phyloP scores from a whole-genome alignment of 2,113 vertebrate genomes.

The Hydrolagus affinis region DNA sequence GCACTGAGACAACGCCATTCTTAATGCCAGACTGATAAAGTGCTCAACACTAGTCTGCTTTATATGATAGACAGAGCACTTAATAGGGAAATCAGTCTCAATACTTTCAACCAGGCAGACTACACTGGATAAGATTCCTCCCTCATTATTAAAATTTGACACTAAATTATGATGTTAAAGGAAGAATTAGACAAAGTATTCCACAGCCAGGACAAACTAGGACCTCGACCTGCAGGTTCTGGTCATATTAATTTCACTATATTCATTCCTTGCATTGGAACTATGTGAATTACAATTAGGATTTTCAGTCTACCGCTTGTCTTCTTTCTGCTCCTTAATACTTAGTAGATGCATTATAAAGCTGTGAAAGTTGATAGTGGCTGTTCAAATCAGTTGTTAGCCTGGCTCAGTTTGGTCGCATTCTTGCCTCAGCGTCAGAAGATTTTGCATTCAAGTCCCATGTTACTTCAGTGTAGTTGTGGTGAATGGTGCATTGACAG shows the following conservation, averaged over 20 bases:
- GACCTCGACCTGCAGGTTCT: background rate
- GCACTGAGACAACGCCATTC: constrained; percentile 36
- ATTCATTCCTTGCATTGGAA: background rate
- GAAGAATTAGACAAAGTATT: constrained; percentile 31
- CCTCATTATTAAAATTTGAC: background rate
- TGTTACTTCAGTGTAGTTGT: background rate
- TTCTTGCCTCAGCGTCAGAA: background rate
- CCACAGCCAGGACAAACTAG: background rate
- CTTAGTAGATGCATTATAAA: background rate
- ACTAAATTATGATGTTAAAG: constrained; percentile 32
- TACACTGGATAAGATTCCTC: constrained; percentile 33
- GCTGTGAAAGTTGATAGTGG: background rate
- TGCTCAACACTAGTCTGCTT: constrained; percentile 52
- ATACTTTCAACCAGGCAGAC: constrained; percentile 35
- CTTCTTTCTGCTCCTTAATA: background rate
- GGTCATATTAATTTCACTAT: constrained; percentile 13
- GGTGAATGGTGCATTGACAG: background rate
- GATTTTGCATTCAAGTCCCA: background rate
- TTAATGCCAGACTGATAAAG: constrained; percentile 53
- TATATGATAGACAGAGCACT: constrained; percentile 36
- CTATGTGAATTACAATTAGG: background rate
- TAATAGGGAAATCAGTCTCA: constrained; percentile 39
- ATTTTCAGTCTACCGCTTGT: background rate
- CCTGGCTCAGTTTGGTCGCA: background rate
- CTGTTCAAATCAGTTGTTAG: background rate